Evolutionary conservation across 2,888 invertebrate species (phyloP), one percentile per base, ranked within the genome.

Genomic region (Phyto melanocephala): DNA sequence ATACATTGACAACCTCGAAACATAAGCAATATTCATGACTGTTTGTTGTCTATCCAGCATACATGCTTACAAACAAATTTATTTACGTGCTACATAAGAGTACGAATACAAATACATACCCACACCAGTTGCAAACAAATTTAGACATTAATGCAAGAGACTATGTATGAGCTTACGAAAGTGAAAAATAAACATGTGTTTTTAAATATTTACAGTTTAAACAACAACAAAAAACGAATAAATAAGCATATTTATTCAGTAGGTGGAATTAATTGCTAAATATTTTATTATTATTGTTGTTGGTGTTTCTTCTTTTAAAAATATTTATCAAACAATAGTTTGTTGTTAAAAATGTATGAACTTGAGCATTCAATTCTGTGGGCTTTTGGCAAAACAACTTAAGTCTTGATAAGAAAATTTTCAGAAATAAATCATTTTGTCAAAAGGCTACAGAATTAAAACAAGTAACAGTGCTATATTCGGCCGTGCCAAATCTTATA

Each of bases 1-100:
- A 79, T 70, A 63, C 77, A 81, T 62, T 72, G 72, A 75, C 75
- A 81, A 60, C 37, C 22, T 24, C 65, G 65, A 62, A 52, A 65
- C 52, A 50, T 76, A 58, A 67, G 11, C 58, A 74, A 42, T 42
- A 74, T 74, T 74, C 72, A 72, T 62, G 42, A 24, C 22, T 20
- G 33, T 20, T 20, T 13, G 50, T 35, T 56, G 40, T 20, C 42
- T 35, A 11, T 22, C 15, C 45, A 28, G 11, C n/a, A 60, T 3
- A 17, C 13, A 13, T 10, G 33, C 6, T 33, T 7, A 24, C n/a
- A 52, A 11, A 37, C 33, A 33, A 10, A 11, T 5, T 1, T 37
- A 37, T 20, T 11, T 20, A 10, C 5, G 20, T 20, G 15, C 15
- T 7, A 20, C 7, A 47, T 20, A 47, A 8, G 20, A 10, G 4